Percentiles rank a stretch among this genome's conserved stretches.
Evolutionary conservation across 1,140 invertebrate species (phyloP).

Genomic region (Mamestra configurata): DNA sequence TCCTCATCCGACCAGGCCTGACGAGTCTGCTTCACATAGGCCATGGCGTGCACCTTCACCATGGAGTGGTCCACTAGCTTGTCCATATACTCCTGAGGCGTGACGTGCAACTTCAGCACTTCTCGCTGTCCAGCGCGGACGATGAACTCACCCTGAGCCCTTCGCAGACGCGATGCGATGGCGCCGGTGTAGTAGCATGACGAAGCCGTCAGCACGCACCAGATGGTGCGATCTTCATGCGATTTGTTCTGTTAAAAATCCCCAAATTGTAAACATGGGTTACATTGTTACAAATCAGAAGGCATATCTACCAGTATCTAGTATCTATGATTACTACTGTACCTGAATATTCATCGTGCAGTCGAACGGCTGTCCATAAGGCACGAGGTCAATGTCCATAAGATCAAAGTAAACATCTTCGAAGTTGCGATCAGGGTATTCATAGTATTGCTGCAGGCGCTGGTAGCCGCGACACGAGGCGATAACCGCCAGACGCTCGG

Average conservation of each 20-base stretch:
- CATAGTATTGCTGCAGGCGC: slow-evolving; percentile 89
- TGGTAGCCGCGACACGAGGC: slow-evolving; percentile 90
- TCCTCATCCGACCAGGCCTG: slow-evolving; percentile 92
- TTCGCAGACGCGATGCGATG: slow-evolving; percentile 90
- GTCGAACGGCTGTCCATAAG: slow-evolving; percentile 91
- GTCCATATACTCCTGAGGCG: slow-evolving; percentile 90
- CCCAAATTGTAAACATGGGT: not conserved
- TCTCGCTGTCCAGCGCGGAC: slow-evolving; percentile 88
- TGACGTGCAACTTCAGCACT: slow-evolving; percentile 87
- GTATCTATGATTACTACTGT: too few relatives aligned
- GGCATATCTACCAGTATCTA: too few relatives aligned
- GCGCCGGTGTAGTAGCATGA: slow-evolving; percentile 92
- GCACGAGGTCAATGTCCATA: slow-evolving; percentile 90
- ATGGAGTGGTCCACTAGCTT: slow-evolving; percentile 91
- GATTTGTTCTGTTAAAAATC: slow-evolving; percentile 89
- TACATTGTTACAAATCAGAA: too few relatives aligned
- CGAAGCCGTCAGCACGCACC: slow-evolving; percentile 89
- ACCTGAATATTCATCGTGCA: slow-evolving; percentile 90
- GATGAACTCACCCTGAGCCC: slow-evolving; percentile 89
- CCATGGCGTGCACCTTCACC: slow-evolving; percentile 91
- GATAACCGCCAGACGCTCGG: slow-evolving; percentile 90
- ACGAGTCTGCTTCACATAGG: slow-evolving; percentile 90
- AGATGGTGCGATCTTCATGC: slow-evolving; percentile 89
- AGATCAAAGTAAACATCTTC: slow-evolving; percentile 91
- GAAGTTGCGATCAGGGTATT: slow-evolving; percentile 86